Conservation (phyloP, 2,113 vertebrate genomes). For the Odontophorus gujanensis region DNA sequence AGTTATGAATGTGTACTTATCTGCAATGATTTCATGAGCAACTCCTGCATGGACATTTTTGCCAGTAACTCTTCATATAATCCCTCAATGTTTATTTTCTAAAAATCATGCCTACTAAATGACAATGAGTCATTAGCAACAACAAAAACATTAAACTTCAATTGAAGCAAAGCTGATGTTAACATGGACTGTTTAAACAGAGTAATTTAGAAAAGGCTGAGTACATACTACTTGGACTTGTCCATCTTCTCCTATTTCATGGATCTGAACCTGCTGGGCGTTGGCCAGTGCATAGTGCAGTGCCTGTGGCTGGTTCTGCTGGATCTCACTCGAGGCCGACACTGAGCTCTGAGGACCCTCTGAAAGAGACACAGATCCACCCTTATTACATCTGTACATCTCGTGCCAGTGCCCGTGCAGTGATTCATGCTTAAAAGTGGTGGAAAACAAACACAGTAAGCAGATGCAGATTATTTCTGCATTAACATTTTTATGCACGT, state of each 20-base stretch:
- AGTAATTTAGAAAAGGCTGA: not conserved
- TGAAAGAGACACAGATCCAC: conserved; percentile 21
- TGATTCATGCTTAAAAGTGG: fast-evolving
- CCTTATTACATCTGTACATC: fast-evolving
- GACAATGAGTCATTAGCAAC: no score
- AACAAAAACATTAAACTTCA: not conserved
- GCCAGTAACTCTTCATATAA: not conserved
- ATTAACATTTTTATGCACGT: fast-evolving
- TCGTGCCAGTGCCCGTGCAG: not conserved
- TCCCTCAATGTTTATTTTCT: not conserved
- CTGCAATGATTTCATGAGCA: not conserved
- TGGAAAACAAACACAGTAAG: not conserved
- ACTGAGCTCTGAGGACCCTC: conserved; percentile 78
- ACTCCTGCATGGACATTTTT: not conserved
- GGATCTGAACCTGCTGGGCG: conserved; percentile 95
- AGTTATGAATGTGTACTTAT: not conserved
- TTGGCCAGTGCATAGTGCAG: conserved; percentile 95
- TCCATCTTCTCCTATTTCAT: conserved; percentile 96
- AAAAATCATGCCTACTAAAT: not conserved
- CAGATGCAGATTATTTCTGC: not conserved
- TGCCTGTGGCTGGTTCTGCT: conserved; percentile 86
- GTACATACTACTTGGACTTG: conserved; percentile 97
- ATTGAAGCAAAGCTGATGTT: not conserved
- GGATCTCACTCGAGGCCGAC: conserved; percentile 82
- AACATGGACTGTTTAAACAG: not conserved